Evolutionary conservation across 2,888 invertebrate species (phyloP), one percentile per base, ranked within the genome.

Genomic region (Agrotis puta): DNA sequence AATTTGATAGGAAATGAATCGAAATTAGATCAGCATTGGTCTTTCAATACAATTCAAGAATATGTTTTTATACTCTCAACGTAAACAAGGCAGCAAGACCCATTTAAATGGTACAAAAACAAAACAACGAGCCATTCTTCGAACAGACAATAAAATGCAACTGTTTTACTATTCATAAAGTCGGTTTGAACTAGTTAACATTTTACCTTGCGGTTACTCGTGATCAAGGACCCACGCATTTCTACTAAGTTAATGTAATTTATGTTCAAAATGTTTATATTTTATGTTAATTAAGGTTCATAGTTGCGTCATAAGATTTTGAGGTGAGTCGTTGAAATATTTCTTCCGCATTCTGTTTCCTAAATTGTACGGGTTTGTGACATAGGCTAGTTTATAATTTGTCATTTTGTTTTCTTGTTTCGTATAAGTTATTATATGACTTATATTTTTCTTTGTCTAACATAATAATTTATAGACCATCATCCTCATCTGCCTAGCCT

Each of bases 161-260:
- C n/a, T 27, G 16, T 54, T 70, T 56, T 53, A 62, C 33, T 70
- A 70, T 62, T 64, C 33, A 61, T 54, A 57, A 70, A 53, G 11
- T 24, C 39, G 27, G 43, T 63, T 53, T 70, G 47, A 68, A 64
- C 58, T 39, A 58, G 67, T 62, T 67, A 48, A 58, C 27, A 27
- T 18, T 18, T 72, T 65, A 51, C 70, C 67, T 77, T 65, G 63
- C 27, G n/a, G 43, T 65, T 27, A 56, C 4, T 62, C 57, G 22
- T 57, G 18, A 68, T 56, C 78, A 81, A 84, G 79, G 70, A 81
- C 80, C 48, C 24, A 59, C 59, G 59, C 51, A 47, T 64, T 54
- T 62, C 39, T 61, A 47, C 27, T 6, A 27, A 61, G 24, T 72
- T 20, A 53, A 39, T 27, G n/a, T 59, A 68, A 67, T 43, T 27